Base-by-base conservation (phyloP, 2,888 invertebrate species). In the Plutella xylostella region DNA sequence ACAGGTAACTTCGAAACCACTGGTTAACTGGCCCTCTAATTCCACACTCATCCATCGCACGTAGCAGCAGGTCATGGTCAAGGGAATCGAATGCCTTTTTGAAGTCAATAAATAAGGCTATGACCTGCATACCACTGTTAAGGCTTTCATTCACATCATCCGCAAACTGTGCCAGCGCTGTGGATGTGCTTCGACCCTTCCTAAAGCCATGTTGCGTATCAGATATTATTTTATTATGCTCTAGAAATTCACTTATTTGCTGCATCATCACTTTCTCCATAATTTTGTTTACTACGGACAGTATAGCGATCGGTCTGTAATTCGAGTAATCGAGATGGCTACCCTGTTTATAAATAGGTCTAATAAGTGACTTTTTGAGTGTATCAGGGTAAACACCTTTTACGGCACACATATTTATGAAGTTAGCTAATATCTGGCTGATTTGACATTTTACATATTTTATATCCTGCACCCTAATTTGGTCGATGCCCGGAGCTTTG, bases 241-340 rank as follows among this genome's bases (percentile, higher is more conserved):
- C 35, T 14, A 33, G 4, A 11, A 11, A 33, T 11, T 9, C 4
- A 6, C n/a, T 33, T 33, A 33, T 33, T 33, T 33, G 7, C 5
- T 11, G 4, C 5, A 4, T 11, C 9, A 33, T 4, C 4, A 11
- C n/a, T n/a, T 33, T 35, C 17, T 35, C 35, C 9, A 35, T 12
- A 5, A 35, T 35, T 18, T 35, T 35, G 31, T 53, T 48, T 47
- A 22, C 4, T 22, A n/a, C 22, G 15, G 21, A 39, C 7, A 39
- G 20, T 6, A 39, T 39, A 21, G 39, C 39, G n/a, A 39, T 39
- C 4, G 39, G 39, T 7, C 39, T 20, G 22, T 39, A 39, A 20
- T 39, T 39, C 6, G 22, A 14, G 21, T 39, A 39, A 14, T 39
- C 39, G n/a, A 14, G 15, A 15, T 31, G 31, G 14, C n/a, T n/a